Conservation (phyloP, 2,797 vertebrate genomes). For the Smutsia temminckii region DNA sequence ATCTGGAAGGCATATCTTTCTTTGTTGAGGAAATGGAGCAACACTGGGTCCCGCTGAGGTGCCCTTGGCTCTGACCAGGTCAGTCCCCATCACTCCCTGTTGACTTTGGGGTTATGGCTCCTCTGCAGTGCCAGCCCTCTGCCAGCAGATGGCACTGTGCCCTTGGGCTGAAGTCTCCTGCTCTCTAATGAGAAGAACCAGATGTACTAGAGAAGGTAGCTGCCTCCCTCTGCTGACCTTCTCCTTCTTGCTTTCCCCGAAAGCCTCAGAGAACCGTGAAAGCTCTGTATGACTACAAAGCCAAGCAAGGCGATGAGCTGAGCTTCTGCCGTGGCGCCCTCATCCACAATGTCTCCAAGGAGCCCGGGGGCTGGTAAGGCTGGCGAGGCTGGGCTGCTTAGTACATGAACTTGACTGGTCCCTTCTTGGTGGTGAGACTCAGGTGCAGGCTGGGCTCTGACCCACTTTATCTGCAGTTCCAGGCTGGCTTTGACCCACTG, state of each 20-base stretch:
- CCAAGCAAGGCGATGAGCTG: constrained; percentile 90
- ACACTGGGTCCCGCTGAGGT: background rate
- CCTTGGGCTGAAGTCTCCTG: constrained; percentile 6
- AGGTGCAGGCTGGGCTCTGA: background rate
- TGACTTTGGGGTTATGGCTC: background rate
- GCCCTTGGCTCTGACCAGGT: background rate
- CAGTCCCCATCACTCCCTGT: too few relatives aligned
- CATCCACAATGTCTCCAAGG: constrained; percentile 94
- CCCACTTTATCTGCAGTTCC: background rate
- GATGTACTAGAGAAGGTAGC: accelerated
- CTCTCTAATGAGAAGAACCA: background rate
- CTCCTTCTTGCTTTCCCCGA: constrained; percentile 70
- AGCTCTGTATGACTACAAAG: constrained; percentile 93
- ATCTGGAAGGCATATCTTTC: background rate
- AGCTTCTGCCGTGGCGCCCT: constrained; percentile 93
- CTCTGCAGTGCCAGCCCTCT: background rate
- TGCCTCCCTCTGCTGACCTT: constrained; percentile 31
- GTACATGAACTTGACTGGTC: background rate
- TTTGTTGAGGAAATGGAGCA: background rate
- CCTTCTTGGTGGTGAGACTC: background rate
- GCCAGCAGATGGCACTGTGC: constrained; percentile 78
- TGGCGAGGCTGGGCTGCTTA: background rate
- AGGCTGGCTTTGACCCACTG: background rate
- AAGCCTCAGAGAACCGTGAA: constrained; percentile 93
- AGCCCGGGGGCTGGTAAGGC: constrained; percentile 92